These are phyloP conservation scores for Anableps anableps DNA, from an alignment of 2,797 vertebrate genomes.

Conservation along the genomic window DNA sequence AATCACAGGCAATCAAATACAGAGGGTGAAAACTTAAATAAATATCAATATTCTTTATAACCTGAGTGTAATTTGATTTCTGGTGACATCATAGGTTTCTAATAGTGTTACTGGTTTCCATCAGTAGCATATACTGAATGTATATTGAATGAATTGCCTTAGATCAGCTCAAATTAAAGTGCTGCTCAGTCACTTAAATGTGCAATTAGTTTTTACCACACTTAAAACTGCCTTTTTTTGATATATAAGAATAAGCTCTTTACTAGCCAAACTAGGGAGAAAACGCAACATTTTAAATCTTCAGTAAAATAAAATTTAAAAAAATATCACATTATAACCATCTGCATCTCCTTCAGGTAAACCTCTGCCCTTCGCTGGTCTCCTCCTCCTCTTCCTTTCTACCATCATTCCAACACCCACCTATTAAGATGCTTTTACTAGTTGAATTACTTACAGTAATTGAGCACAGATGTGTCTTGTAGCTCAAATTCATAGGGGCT, in stretches of 20 bases:
- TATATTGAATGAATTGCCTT: constrained; percentile 48
- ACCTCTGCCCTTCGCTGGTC: constrained; percentile 20
- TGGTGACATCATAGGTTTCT: constrained; percentile 58
- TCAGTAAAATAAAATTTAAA: background rate
- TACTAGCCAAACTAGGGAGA: background rate
- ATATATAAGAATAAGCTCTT: background rate
- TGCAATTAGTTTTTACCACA: constrained; percentile 24
- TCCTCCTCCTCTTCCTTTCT: constrained; percentile 26
- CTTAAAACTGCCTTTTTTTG: constrained; percentile 3
- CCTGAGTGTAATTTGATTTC: constrained; percentile 53
- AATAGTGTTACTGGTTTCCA: constrained; percentile 44
- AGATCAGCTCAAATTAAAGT: constrained; percentile 47
- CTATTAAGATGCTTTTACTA: constrained; percentile 49
- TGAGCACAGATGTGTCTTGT: constrained; percentile 56
- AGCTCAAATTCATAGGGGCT: constrained; percentile 31
- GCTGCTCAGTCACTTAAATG: constrained; percentile 24
- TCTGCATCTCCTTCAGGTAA: constrained; percentile 21
- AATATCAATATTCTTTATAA: constrained; percentile 71
- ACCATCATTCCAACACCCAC: constrained; percentile 28
- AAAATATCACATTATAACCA: background rate
- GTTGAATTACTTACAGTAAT: constrained; percentile 60
- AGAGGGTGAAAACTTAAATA: constrained; percentile 37
- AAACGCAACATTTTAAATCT: background rate
- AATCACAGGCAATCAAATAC: constrained; percentile 15
- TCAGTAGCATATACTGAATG: constrained; percentile 34